Base-by-base conservation (phyloP, 2,797 vertebrate species). In the Propithecus perrieri region DNA sequence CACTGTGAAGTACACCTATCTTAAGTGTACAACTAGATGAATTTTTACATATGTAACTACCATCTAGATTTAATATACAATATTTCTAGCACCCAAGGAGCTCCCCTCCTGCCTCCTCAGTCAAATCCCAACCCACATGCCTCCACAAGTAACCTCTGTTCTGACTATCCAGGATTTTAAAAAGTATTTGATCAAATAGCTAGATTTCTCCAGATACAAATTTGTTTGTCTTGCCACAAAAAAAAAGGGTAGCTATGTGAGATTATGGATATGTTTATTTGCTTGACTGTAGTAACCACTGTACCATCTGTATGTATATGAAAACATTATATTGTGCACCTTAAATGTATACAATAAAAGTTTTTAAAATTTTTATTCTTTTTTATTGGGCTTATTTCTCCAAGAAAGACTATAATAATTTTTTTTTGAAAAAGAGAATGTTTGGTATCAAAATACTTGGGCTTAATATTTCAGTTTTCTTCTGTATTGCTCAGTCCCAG, bases 361-460 rank as follows among this genome's bases (percentile, higher is more conserved):
- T 63, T 48, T 75, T 48, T 24, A n/a, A 53, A 59, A 59, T 28
- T 28, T 28, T 28, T 59, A 28, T 59, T 59, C 57, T 28, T 59
- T 24, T 28, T 28, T 59, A 59, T 59, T 59, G 28, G 57, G 57
- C 57, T 59, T 59, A 28, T 59, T 59, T 59, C 57, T 59, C 57
- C 57, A 59, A 28, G 26, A 59, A 59, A 59, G 57, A 57, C 9
- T 26, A 26, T 57, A 57, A 57, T 57, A 55, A 55, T 57, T 57
- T 57, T 26, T 57, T 57, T 18, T 17, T 7, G 17, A 50, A 35
- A 35, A 35, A 13, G 48, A 71, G 38, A 65, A 59, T 53, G 35
- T 84, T 85, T 80, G 35, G 2, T 71, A 80, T 33, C 53, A 80
- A 92, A 97, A 78, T 95, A 46, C 22, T 69, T 61, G 65, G 81